Base-by-base conservation (phyloP, 37 sponge, comb jelly and placozoan species). In the Ephydatia muelleri region DNA sequence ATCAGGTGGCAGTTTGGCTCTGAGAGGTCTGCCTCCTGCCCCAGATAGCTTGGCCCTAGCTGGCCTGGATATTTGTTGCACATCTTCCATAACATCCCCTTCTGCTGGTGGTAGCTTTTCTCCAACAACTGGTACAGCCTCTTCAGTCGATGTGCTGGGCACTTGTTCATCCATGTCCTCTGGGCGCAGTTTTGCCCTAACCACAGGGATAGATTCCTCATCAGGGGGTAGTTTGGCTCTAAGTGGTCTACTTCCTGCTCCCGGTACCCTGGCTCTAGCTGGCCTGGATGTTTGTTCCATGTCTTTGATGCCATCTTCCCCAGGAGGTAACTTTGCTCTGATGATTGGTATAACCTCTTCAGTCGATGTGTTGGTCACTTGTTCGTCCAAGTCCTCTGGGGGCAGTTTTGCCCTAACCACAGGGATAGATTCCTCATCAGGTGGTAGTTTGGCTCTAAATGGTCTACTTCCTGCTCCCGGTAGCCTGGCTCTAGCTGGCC, bases 51-150 rank as follows among this genome's bases (percentile, higher is more conserved):
- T 37, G 68, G 73, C 76, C 38, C 23, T 32, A 11, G 19, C 57
- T 19, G 57, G 57, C 19, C 19, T 5, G 12, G 12, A 21, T 21
- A 57, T 11, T 1, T 57, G 19, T 57, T 57, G 19, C 57, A 57
- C 57, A 57, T 5, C 57, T 1, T 19, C 57, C 9, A 43, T 6
- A 43, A 12, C 65, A 28, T 78, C 76, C 37, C 35, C 76, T 76
- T 39, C 28, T n/a, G 19, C 39, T 77, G 68, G 21, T 29, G 26
- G 77, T 32, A 28, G 64, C 84, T 32, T 83, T 67, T n/a, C 32
- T 43, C 27, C 77, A 27, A 64, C 81, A 0, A 83, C 79, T 23
- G 84, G 84, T n/a, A 83, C 77, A 76, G 48, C 89, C 33, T 84
- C 57, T 14, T 77, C 64, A 4, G 72, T 72, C 33, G 31, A 29